Conservation (phyloP, 2,888 invertebrate species). For the Gnatocerus cornutus region DNA sequence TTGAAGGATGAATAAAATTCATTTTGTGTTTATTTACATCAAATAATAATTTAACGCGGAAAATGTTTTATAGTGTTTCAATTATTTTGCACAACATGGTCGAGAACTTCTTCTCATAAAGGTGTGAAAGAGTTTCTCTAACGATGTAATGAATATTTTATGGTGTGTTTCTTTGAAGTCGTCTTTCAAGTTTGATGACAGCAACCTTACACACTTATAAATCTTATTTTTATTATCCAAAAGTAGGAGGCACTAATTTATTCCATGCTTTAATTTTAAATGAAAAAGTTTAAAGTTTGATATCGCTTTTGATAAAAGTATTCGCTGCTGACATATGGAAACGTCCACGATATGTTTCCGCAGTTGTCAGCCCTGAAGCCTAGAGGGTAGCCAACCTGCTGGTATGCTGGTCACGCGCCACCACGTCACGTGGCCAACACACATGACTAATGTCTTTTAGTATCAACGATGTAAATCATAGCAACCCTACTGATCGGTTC, state of each 20-base stretch:
- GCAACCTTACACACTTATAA: slow-evolving; percentile 45
- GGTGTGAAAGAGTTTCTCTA: slow-evolving; percentile 52
- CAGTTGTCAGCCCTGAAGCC: neutral
- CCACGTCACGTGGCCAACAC: slow-evolving; percentile 56
- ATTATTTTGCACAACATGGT: slow-evolving; percentile 51
- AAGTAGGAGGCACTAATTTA: slow-evolving; percentile 16
- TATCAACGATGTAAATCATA: slow-evolving; percentile 59
- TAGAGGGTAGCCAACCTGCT: neutral
- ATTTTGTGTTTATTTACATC: too few relatives aligned
- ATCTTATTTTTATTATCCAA: slow-evolving; percentile 47
- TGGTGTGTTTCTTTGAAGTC: slow-evolving; percentile 55
- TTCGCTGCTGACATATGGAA: slow-evolving; percentile 42
- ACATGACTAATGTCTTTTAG: slow-evolving; percentile 59
- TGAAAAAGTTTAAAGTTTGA: too few relatives aligned
- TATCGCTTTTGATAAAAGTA: neutral
- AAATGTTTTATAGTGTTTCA: slow-evolving; percentile 52
- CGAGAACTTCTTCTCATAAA: slow-evolving; percentile 41
- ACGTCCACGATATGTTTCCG: slow-evolving; percentile 36
- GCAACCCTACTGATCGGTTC: slow-evolving; percentile 52
- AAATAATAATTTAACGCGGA: too few relatives aligned
- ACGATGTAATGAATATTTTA: slow-evolving; percentile 58
- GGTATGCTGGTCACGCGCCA: slow-evolving; percentile 56
- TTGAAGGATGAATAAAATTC: too few relatives aligned
- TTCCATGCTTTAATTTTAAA: too few relatives aligned
- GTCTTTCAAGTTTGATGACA: slow-evolving; percentile 49